phyloP scores from a whole-genome alignment of 2,888 invertebrate genomes.

The Spodoptera picta region DNA sequence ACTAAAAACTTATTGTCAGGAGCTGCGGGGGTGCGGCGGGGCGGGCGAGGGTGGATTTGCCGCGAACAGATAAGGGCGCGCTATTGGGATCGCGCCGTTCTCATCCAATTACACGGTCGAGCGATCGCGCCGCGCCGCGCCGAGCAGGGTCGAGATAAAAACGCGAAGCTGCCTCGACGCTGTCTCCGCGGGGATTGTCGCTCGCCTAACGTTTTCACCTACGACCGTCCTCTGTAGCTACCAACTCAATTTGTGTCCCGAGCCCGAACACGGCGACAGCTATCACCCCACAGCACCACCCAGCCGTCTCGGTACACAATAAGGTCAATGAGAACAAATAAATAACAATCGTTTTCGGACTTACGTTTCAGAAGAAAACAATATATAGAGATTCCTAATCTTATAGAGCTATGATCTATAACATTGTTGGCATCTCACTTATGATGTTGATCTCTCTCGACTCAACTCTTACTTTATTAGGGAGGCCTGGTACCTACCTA shows the following conservation, averaged over 20 bases:
- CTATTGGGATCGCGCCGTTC: constrained; percentile 88
- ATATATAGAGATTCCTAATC: not conserved
- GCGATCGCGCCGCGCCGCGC: constrained; percentile 84
- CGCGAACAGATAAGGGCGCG: constrained; percentile 89
- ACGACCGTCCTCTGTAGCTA: constrained; percentile 73
- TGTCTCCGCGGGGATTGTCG: constrained; percentile 87
- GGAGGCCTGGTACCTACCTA: no score
- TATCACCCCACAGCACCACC: constrained; percentile 34
- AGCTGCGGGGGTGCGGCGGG: constrained; percentile 67
- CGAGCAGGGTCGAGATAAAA: constrained; percentile 85
- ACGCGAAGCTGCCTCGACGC: constrained; percentile 77
- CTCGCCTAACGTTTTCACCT: constrained; percentile 85
- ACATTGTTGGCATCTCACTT: no score
- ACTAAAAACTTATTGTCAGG: constrained; percentile 88
- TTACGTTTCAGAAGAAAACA: constrained; percentile 1
- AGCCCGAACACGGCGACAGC: constrained; percentile 57
- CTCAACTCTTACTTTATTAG: no score
- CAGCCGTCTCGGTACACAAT: constrained; percentile 32
- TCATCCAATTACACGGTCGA: constrained; percentile 89
- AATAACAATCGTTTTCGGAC: constrained; percentile 18
- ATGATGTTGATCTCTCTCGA: no score
- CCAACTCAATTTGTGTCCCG: constrained; percentile 65
- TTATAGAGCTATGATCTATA: no score
- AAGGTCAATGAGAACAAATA: constrained; percentile 27
- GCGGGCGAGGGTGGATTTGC: constrained; percentile 78